These are phyloP conservation scores for Gila robusta DNA, from an alignment of 2,797 vertebrate genomes.

Conservation along the genomic window DNA sequence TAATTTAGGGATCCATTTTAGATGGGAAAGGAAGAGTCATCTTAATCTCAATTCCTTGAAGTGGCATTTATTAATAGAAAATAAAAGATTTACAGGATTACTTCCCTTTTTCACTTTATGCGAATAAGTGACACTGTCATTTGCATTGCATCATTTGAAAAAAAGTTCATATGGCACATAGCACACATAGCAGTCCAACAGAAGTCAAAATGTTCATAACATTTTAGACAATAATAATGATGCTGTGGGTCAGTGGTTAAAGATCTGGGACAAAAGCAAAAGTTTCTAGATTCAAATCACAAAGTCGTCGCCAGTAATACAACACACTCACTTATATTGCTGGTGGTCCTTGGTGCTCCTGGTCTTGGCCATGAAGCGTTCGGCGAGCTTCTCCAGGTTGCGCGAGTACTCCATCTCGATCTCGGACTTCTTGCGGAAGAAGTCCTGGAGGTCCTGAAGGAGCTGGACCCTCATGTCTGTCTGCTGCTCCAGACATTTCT, in stretches of 20 bases:
- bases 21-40: neutral
- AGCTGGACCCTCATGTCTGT: constrained; percentile 98
- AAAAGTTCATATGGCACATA: neutral
- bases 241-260: neutral
- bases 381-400: constrained; percentile 95
- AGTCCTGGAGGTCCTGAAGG: constrained; percentile 97
- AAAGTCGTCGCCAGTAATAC: neutral
- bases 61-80: constrained; percentile 26
- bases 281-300: neutral
- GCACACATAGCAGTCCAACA: neutral
- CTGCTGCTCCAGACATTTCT: constrained; percentile 98
- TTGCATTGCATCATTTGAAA: neutral
- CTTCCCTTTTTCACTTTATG: neutral
- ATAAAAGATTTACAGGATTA: neutral
- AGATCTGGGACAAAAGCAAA: neutral
- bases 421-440: constrained; percentile 98
- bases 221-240: neutral
- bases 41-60: neutral
- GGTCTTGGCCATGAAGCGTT: constrained; percentile 99
- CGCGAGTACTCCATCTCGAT: constrained; percentile 98
- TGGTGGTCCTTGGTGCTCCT: constrained; percentile 98
- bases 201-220: neutral
- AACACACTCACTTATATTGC: constrained; percentile 91
- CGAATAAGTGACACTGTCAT: neutral
- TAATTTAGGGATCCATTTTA: constrained; percentile 32